Base-by-base conservation (phyloP, 1,140 invertebrate genomes). In the Agrypnia vestita region DNA sequence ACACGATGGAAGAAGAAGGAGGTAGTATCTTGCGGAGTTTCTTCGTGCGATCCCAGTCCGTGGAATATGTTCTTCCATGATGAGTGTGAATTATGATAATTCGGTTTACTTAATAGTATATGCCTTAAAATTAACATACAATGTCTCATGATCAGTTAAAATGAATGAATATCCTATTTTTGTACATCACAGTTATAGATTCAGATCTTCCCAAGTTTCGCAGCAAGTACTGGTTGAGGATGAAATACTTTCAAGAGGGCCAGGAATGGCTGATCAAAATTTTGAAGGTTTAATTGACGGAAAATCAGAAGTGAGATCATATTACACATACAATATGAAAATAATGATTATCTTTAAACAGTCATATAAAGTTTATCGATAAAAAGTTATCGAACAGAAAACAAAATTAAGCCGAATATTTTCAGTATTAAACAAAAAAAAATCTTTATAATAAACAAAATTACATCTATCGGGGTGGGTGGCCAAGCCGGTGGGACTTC, bases 131-230 rank as follows among this genome's bases (percentile, higher is more conserved):
- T 78, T 76, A 77, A 82, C 77, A 76, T 77, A 74, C 81, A 74
- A 78, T 82, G 67, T 79, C 47, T 80, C 78, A 76, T 64, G 56
- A 78, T 76, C 73, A 79, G 75, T 77, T 80, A 73, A 79, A 73
- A 73, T 51, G 67, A 79, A 82, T 78, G 71, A 80, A 82, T 82
- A 80, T 82, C 81, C 79, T 82, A 82, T 78, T 19, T 73, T 80
- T 79, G 78, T 79, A 82, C 81, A 82, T 82, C 81, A 82, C 81
- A 82, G 81, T 82, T 78, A 61, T 67, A 82, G 64, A 82, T 82
- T 82, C 81, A 82, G 81, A 82, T 82, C 78, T 82, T 80, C 81
- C 81, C 75, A 72, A 82, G 72, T 77, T 78, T 76, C 61, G 81
- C 73, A 79, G 43, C 67, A 64, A 79, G 78, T 79, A 78, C 67